Conservation (phyloP, 2,888 invertebrate species). For the Oeneis ivallda region DNA sequence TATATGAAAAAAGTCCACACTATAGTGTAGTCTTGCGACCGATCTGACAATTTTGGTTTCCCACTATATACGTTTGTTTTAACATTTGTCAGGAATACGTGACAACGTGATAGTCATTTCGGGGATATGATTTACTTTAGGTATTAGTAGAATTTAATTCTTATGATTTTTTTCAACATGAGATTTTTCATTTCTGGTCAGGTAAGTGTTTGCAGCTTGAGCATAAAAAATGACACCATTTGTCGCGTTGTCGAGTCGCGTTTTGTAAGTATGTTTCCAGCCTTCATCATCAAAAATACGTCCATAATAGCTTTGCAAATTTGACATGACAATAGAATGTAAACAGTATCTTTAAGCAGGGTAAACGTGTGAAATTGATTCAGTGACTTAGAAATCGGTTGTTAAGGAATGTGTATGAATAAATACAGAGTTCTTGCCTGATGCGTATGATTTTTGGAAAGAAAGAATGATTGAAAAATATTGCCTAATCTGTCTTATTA, state of each 20-base stretch:
- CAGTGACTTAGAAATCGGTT: slow-evolving; percentile 49
- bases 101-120: no score
- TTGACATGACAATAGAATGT: slow-evolving; percentile 38
- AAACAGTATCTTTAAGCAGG: slow-evolving; percentile 58
- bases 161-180: no score
- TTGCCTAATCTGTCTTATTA: neutral
- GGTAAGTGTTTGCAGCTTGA: no score
- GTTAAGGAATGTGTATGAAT: slow-evolving; percentile 28
- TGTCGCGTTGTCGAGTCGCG: neutral
- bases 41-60: no score
- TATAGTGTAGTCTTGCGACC: no score
- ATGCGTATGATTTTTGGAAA: slow-evolving; percentile 21
- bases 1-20: no score
- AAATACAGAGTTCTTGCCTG: slow-evolving; percentile 30
- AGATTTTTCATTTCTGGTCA: no score
- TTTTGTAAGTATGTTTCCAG: neutral
- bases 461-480: slow-evolving; percentile 9
- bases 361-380: slow-evolving; percentile 45
- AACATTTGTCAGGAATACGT: no score
- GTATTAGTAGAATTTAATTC: no score
- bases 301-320: slow-evolving; percentile 49
- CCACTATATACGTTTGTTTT: no score
- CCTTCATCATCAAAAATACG: slow-evolving; percentile 11
- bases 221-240: no score
- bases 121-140: no score